Evolutionary conservation across 2,797 vertebrate species (phyloP), one percentile per base, ranked within the genome.

Genomic region (Myripristis jacobus): DNA sequence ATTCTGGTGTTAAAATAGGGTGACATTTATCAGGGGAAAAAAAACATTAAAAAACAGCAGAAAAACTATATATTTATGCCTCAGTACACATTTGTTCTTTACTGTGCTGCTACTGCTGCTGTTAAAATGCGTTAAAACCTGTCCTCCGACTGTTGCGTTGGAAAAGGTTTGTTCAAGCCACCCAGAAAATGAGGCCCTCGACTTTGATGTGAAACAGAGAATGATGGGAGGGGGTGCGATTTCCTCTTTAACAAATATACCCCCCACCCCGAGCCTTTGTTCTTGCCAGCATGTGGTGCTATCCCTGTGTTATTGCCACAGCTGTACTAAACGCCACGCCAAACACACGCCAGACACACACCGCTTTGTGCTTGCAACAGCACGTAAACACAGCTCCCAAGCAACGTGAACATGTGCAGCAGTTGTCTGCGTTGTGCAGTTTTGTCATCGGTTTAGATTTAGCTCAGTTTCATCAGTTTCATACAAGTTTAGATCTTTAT

Each of bases 201-300:
- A 80, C 91, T 92, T 91, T 92, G 89, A 92, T 88, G 91, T 90
- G 70, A 82, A 82, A 60, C 84, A 86, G 88, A 60, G 82, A 66
- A 77, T 46, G 70, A 69, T 51, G 59, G 72, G 83, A 60, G 73
- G 78, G 75, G 72, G 83, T 81, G 89, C 70, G 63, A 90, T 80
- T 90, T 92, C 89, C 88, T 91, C 80, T 85, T 82, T 81, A 73
- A 72, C 70, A 82, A 85, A 83, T 64, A 59, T 80, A 60, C 77
- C 77, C 80, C 73, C 25, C 52, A 55, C 67, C 61, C 38, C 19
- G 43, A 70, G 77, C 69, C 83, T 93, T 92, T 92, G 89, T 92
- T 92, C 85, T 57, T 81, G 61, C 75, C 64, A 57, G 83, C 87
- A 85, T 90, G 89, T 83, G 88, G 82, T 74, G 67, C 73, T 76